These are phyloP conservation scores for Thysanoteuthis rhombus DNA, from an alignment of 2,888 invertebrate genomes.

Conservation along the genomic window DNA sequence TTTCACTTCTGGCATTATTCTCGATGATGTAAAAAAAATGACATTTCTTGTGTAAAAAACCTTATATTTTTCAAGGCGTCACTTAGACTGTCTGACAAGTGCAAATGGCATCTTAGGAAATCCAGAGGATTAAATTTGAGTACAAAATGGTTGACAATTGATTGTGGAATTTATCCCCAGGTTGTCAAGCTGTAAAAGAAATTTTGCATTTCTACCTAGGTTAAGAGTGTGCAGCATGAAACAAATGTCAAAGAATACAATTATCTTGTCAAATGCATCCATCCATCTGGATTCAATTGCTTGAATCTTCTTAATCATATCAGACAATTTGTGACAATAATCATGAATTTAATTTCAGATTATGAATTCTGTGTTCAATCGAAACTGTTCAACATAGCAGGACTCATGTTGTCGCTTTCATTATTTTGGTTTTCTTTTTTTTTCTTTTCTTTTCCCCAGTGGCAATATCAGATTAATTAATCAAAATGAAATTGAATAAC, in stretches of 20 bases:
- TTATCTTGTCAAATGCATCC: neutral
- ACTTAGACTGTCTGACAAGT: neutral
- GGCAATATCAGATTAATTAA: too few relatives aligned
- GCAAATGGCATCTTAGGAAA: neutral
- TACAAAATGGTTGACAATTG: neutral
- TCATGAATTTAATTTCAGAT: neutral
- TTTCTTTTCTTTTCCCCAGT: too few relatives aligned
- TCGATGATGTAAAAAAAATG: too few relatives aligned
- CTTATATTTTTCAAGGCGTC: neutral
- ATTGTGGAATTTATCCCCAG: neutral
- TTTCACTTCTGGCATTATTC: too few relatives aligned
- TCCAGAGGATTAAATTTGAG: neutral
- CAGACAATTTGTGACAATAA: neutral
- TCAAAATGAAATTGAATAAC: too few relatives aligned
- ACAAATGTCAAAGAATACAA: neutral
- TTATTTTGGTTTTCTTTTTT: too few relatives aligned
- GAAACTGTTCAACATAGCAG: too few relatives aligned
- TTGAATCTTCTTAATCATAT: neutral
- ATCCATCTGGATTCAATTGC: neutral
- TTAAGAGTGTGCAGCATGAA: neutral
- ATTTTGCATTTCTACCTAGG: neutral
- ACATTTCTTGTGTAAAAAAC: too few relatives aligned
- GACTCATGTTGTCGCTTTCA: too few relatives aligned
- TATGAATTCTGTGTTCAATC: neutral
- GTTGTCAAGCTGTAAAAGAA: neutral